Evolutionary conservation across 2,113 vertebrate species (phyloP).

Genomic region (Garra rufa): DNA sequence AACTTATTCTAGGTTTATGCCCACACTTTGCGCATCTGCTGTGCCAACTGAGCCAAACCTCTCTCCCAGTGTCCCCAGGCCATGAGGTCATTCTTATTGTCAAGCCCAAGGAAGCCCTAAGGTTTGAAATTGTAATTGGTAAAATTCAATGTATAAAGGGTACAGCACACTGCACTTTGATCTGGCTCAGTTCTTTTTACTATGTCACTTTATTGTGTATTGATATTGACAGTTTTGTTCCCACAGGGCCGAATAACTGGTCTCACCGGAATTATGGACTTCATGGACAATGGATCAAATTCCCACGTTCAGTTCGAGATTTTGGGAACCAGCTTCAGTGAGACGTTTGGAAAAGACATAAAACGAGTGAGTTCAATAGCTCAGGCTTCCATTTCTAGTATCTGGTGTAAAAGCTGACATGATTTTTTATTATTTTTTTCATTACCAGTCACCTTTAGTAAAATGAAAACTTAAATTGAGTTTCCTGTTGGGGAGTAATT

Average conservation of each 20-base stretch:
- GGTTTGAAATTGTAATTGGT: neutral
- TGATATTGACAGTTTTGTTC: neutral
- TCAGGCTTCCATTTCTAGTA: neutral
- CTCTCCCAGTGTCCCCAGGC: neutral
- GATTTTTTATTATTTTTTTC: neutral
- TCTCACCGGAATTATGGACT: conserved; percentile 94
- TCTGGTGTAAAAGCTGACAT: neutral
- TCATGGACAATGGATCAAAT: conserved; percentile 91
- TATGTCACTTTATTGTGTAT: neutral
- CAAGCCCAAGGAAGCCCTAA: neutral
- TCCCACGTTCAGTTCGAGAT: conserved; percentile 98
- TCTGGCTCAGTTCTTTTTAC: conserved; percentile 7
- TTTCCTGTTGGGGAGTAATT: neutral
- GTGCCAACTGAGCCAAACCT: neutral
- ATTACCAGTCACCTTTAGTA: conserved; percentile 4
- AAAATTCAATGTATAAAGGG: neutral
- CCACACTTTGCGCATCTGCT: too few species aligned
- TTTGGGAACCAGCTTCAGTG: conserved; percentile 95
- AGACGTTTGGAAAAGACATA: conserved; percentile 97
- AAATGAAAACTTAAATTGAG: neutral
- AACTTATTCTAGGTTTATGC: neutral
- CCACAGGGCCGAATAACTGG: conserved; percentile 91
- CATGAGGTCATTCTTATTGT: neutral
- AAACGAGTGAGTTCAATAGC: conserved; percentile 84
- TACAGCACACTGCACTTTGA: conserved; percentile 11